Percentiles rank a stretch among this genome's conserved stretches.
Evolutionary conservation across 2,888 invertebrate species (phyloP).

Genomic region (Clepsis dumicolana): DNA sequence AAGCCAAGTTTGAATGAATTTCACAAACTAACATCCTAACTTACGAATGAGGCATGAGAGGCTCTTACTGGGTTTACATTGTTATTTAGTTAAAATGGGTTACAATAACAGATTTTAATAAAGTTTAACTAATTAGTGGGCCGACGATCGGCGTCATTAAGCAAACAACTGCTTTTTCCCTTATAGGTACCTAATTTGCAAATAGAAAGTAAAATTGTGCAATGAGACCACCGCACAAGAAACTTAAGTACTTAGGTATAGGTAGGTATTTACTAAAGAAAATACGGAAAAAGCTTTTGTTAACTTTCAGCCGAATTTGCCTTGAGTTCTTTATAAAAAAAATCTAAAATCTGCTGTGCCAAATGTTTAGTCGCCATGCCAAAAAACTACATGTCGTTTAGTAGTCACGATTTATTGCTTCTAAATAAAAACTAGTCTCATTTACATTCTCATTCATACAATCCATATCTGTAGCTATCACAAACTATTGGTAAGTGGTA

Average conservation of each 20-base stretch:
- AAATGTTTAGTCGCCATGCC: background rate
- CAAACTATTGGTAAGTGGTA: constrained; percentile 8
- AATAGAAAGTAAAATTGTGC: constrained; percentile 2
- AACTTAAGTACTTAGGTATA: background rate
- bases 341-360: background rate
- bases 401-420: background rate
- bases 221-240: background rate
- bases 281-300: background rate
- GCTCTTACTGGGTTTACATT: background rate
- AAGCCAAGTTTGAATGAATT: background rate
- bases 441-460: constrained; percentile 9
- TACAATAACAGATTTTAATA: background rate
- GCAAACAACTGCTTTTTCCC: constrained; percentile 10
- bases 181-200: constrained; percentile 15
- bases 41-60: no score
- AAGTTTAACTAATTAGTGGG: background rate
- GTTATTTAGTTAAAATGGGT: background rate
- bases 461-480: background rate
- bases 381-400: background rate
- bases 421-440: background rate
- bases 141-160: constrained; percentile 3
- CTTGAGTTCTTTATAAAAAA: background rate
- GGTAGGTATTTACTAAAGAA: no score
- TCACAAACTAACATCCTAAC: background rate
- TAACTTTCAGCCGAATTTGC: background rate